Conservation (phyloP, 1,140 invertebrate genomes). For the Caenorhabditis briggsae region DNA sequence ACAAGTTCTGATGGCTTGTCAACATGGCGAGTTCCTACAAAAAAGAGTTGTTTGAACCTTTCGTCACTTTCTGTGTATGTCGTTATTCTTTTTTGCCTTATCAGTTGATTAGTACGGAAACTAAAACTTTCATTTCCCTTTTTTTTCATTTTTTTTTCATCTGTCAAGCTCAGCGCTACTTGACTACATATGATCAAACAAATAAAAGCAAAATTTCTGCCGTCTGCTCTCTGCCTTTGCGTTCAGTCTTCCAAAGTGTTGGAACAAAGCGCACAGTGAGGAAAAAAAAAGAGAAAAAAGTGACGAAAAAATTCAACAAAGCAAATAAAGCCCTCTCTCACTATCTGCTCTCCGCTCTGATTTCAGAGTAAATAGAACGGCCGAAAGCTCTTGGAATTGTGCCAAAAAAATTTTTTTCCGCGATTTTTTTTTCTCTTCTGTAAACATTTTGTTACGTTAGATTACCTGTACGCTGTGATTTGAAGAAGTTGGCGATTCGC, state of each 20-base stretch:
- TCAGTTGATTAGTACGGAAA: constrained; percentile 22
- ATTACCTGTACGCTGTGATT: constrained; percentile 48
- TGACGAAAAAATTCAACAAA: constrained; percentile 50
- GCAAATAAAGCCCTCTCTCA: constrained; percentile 36
- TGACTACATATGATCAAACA: constrained; percentile 54
- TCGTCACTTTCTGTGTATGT: not conserved
- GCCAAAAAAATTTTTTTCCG: not conserved
- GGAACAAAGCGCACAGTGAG: constrained; percentile 43
- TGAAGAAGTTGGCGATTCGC: constrained; percentile 60
- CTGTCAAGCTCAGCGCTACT: not conserved
- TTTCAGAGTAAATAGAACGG: constrained; percentile 55
- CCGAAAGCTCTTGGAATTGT: constrained; percentile 43
- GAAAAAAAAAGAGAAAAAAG: constrained; percentile 22
- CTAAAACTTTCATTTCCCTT: not conserved
- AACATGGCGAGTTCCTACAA: constrained; percentile 22
- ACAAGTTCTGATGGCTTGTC: not conserved
- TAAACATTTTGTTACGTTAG: not conserved
- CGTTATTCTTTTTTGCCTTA: not conserved
- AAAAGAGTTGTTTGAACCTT: not conserved
- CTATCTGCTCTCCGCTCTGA: constrained; percentile 36
- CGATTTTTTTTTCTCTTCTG: not conserved
- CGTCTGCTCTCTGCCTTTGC: constrained; percentile 8
- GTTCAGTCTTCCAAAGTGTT: constrained; percentile 45
- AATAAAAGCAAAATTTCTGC: constrained; percentile 26
- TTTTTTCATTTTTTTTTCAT: constrained; percentile 14